Evolutionary conservation across 2,888 invertebrate species (phyloP), one percentile per base, ranked within the genome.

Genomic region (Erannis defoliaria): DNA sequence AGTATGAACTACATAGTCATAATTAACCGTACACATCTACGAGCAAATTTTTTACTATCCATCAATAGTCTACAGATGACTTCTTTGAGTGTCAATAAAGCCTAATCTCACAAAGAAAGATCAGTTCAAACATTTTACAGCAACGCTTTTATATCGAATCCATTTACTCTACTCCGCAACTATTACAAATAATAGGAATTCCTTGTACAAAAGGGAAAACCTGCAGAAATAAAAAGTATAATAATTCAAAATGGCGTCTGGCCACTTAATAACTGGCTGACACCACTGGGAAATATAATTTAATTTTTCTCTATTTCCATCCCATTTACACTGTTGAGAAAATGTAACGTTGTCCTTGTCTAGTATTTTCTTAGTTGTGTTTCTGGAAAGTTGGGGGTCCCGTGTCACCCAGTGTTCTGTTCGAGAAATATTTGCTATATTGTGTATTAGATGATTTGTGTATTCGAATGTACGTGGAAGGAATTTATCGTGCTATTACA

Each of bases 221-320:
- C 89, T 84, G 83, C 85, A 81, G 82, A 86, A 86, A 89, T 86
- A 88, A 90, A 90, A 87, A 90, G 90, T 87, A 88, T 89, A 89
- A 91, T 91, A 92, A 90, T 91, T 91, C 93, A 93, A 93, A 90
- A 93, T 93, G 93, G 93, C 93, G 92, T 88, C 90, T 89, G 90
- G 93, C 90, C 90, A 93, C 93, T 93, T 93, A 93, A 93, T 93
- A 93, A 93, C 93, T 90, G 90, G 88, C 93, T 93, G 93, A 93
- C 93, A 93, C 93, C 93, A 91, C 91, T 90, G 93, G 91, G 93
- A 93, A 92, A 93, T 90, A 93, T 93, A 93, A 93, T 93, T 93
- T 93, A 93, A 93, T 93, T 93, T 93, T 91, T 92, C 90, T 88
- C 74, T 81, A 72, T 77, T 66, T 67, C 83, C 62, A 65, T 84